Base-by-base conservation (phyloP, 2,888 invertebrate species). In the Serrognathus titanus region DNA sequence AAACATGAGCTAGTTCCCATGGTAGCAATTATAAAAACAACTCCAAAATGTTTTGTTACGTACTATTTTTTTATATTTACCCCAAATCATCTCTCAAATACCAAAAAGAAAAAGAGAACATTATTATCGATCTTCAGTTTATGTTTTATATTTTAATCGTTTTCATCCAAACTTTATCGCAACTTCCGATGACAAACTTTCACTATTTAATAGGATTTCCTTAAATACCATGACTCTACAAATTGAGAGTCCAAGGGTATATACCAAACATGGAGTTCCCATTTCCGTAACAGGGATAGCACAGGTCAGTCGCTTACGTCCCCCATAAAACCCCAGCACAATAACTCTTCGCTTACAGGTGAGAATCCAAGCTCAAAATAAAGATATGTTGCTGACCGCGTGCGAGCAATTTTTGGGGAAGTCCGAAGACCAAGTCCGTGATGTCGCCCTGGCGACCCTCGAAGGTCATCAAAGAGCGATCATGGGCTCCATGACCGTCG, bases 251-350 rank as follows among this genome's bases (percentile, higher is more conserved):
- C 91, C 92, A 5, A 91, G 90, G 51, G 94, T 95, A 10, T 95
- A 94, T 77, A 94, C 94, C 40, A 89, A 90, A 69, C 92, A 94
- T 76, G 94, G 94, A 57, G 94, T 95, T 36, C 93, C 94, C 7
- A 92, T 95, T 73, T 93, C 94, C 11, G 94, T 95, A 37, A 94
- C 94, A 36, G 94, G 94, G 57, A 94, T 95, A 68, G 95, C 95
- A 40, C 57, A 57, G 38, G 56, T 56, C 48, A 46, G 39, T 37
- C 8, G 9, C 10, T n/a, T 36, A 3, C 8, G 6, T 38, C 12
- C 11, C 9, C 6, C n/a, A 35, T 11, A 49, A 31, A 49, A 9
- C 37, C 37, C 12, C 24, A 16, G 10, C 4, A 2, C 39, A 39
- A 43, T 16, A 16, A 43, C 24, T 31, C 24, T 1, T 31, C 1